phyloP scores from a whole-genome alignment of 1,140 invertebrate species.

The Arctopsyche grandis region DNA sequence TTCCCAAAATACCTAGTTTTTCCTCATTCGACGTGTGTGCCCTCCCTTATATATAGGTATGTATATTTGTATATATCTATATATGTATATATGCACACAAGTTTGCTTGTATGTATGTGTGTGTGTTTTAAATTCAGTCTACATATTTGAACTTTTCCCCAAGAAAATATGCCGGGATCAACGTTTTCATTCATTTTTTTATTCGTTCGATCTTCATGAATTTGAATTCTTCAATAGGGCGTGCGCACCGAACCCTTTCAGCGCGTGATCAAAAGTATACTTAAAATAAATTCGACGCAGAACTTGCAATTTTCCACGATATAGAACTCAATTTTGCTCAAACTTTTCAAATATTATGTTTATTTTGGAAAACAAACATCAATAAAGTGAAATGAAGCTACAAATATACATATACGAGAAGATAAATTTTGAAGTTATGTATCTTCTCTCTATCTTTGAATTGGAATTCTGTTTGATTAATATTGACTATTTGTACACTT shows the following conservation, averaged over 20 bases:
- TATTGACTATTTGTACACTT: too few relatives aligned
- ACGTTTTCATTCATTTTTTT: constrained; percentile 24
- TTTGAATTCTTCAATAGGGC: constrained; percentile 19
- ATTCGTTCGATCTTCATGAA: not conserved
- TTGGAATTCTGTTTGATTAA: too few relatives aligned
- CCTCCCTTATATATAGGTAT: too few relatives aligned
- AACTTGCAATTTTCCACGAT: not conserved
- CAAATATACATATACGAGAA: not conserved
- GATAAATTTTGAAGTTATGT: not conserved
- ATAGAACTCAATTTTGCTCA: not conserved
- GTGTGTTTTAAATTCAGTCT: constrained; percentile 29
- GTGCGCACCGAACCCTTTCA: not conserved
- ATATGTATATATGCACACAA: too few relatives aligned
- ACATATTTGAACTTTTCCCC: constrained; percentile 24
- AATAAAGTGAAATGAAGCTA: not conserved
- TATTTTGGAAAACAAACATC: not conserved
- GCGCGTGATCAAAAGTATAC: not conserved
- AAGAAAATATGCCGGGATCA: constrained; percentile 24
- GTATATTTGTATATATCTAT: not conserved
- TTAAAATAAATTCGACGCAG: not conserved
- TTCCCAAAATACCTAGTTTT: constrained; percentile 11
- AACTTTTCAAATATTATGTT: not conserved
- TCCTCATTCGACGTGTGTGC: not conserved
- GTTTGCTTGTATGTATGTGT: not conserved
- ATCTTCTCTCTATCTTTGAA: too few relatives aligned